Conservation (phyloP, 92 coral and sea anemone genomes). For the Epizoanthus stellaris region DNA sequence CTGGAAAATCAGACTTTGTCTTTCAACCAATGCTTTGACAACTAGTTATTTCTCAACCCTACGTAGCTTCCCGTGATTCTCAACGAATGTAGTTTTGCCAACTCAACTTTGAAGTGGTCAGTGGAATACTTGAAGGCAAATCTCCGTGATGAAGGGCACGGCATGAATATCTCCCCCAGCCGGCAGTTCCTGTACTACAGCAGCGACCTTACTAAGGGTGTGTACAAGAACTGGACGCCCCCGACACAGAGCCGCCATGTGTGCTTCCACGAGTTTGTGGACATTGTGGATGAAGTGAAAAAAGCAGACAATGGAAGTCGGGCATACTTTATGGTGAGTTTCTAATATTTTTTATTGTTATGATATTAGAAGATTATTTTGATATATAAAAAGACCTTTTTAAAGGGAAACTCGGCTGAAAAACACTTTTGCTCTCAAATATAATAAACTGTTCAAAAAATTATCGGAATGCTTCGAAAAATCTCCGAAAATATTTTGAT, state of each 20-base stretch:
- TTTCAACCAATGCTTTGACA: not conserved
- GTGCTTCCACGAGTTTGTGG: conserved; percentile 38
- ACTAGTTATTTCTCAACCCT: not conserved
- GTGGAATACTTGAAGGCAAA: conserved; percentile 74
- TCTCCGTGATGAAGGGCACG: conserved; percentile 82
- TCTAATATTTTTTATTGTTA: conserved; percentile 45
- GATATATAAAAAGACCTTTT: conserved; percentile 12
- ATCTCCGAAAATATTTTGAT: no score
- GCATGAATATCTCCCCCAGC: conserved; percentile 63
- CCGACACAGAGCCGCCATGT: conserved; percentile 23
- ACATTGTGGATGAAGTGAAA: conserved; percentile 11
- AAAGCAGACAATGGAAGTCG: conserved; percentile 25
- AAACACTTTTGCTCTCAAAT: no score
- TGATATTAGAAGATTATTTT: conserved; percentile 52
- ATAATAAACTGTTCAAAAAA: no score
- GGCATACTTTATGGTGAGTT: conserved; percentile 23
- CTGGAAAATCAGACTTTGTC: no score
- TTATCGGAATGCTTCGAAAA: no score
- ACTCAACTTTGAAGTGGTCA: conserved; percentile 84
- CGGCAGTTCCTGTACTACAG: conserved; percentile 41
- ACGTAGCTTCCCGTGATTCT: conserved; percentile 81
- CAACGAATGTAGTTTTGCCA: conserved; percentile 81
- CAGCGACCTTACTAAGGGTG: not conserved
- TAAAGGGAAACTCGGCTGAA: not conserved
- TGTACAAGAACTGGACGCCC: conserved; percentile 30